Evolutionary conservation across 2,113 vertebrate species (phyloP).

Genomic region (Centropristis striata): DNA sequence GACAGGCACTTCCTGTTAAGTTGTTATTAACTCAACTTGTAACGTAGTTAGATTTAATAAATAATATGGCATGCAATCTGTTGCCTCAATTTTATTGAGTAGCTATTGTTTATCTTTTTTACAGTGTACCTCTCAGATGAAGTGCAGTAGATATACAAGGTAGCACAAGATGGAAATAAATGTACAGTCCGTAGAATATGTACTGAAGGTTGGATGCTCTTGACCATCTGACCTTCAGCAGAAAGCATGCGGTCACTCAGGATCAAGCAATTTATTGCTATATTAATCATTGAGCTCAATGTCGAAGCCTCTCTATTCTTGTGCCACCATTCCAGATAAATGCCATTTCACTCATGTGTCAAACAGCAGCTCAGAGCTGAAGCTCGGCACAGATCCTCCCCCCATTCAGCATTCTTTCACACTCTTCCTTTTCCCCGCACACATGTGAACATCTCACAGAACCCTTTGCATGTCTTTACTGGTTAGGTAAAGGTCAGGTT

Average conservation of each 20-base stretch:
- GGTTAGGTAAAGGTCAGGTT: not conserved
- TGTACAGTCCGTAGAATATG: not conserved
- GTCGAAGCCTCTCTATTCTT: not conserved
- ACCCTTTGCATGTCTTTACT: not conserved
- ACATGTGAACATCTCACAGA: not conserved
- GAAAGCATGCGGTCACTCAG: not conserved
- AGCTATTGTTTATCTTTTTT: no score
- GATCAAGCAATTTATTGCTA: not conserved
- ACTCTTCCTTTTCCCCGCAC: not conserved
- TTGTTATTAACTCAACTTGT: no score
- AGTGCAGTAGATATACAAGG: not conserved
- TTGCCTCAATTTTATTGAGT: no score
- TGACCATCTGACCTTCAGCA: slow-evolving; percentile 1
- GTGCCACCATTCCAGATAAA: slow-evolving; percentile 20
- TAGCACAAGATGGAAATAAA: not conserved
- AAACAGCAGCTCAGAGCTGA: not conserved
- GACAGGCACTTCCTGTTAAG: no score
- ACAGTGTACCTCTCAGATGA: not conserved
- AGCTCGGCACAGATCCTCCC: not conserved
- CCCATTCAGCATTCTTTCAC: not conserved
- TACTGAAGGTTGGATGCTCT: not conserved
- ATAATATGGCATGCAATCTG: no score
- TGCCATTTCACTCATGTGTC: slow-evolving; percentile 40
- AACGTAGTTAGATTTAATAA: no score
- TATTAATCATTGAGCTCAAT: not conserved